phyloP scores from a whole-genome alignment of 2,113 vertebrate species.

The Tichodroma muraria region DNA sequence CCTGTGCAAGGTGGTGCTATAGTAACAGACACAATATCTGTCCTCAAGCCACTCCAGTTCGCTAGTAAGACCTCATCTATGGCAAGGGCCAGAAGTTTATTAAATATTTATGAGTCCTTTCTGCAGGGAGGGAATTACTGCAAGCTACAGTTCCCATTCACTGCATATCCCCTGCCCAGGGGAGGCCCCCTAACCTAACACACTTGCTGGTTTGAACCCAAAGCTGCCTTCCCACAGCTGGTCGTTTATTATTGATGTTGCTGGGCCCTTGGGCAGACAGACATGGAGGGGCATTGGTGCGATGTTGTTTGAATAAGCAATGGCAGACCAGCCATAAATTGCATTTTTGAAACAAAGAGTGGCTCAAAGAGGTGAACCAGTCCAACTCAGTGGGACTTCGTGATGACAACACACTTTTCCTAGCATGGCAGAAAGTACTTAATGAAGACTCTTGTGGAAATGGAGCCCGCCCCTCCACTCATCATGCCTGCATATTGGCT shows the following conservation, averaged over 20 bases:
- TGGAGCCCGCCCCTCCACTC: neutral
- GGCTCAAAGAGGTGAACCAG: neutral
- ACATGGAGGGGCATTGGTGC: rapidly evolving
- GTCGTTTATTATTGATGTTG: neutral
- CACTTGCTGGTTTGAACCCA: neutral
- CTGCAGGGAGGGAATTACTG: neutral
- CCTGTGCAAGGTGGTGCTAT: conserved; percentile 66
- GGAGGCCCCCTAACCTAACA: neutral
- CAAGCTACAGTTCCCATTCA: neutral
- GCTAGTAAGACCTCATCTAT: conserved; percentile 51
- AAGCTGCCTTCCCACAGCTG: neutral
- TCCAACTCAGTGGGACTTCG: neutral
- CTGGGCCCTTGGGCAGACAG: neutral
- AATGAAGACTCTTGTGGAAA: neutral
- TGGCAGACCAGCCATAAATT: neutral
- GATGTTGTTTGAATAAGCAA: neutral
- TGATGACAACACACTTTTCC: rapidly evolving
- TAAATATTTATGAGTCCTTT: conserved; percentile 66
- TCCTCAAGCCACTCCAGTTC: conserved; percentile 50
- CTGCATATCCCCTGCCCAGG: rapidly evolving
- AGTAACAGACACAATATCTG: conserved; percentile 73
- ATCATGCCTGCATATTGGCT: neutral
- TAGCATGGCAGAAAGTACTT: neutral
- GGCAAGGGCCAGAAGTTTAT: conserved; percentile 52
- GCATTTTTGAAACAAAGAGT: neutral